A percentile compares a stretch with the other conserved stretches of the same genome.
These are phyloP conservation scores for Timandra comae DNA, from an alignment of 2,888 invertebrate species.

Conservation along the genomic window DNA sequence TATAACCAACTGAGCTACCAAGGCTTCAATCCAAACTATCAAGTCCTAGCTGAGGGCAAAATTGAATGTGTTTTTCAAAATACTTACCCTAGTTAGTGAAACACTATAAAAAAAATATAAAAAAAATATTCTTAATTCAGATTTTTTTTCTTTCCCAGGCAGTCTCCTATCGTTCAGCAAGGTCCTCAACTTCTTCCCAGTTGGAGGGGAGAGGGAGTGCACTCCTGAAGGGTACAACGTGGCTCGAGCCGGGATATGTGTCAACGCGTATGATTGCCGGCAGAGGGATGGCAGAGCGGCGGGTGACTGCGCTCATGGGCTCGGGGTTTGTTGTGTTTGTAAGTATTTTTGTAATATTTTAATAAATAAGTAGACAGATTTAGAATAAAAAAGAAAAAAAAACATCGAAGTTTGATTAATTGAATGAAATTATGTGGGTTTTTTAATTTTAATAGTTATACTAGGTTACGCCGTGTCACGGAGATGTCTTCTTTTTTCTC, in stretches of 20 bases:
- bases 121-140: not conserved
- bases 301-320: constrained; percentile 88
- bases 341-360: too few relatives aligned
- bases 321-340: constrained; percentile 92
- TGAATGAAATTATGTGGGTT: too few relatives aligned
- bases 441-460: too few relatives aligned
- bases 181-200: constrained; percentile 89
- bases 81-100: not conserved
- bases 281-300: constrained; percentile 82
- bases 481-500: too few relatives aligned
- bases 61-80: too few relatives aligned
- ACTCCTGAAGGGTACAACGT: constrained; percentile 82
- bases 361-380: too few relatives aligned
- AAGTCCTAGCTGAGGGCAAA: too few relatives aligned
- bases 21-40: too few relatives aligned
- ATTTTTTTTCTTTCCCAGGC: constrained; percentile 21
- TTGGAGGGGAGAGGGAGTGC: constrained; percentile 89
- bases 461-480: too few relatives aligned
- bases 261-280: constrained; percentile 90
- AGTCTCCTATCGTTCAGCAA: constrained; percentile 59
- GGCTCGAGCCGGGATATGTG: constrained; percentile 84
- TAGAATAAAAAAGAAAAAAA: too few relatives aligned
- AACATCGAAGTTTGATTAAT: too few relatives aligned
- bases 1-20: too few relatives aligned
- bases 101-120: not conserved